Evolutionary conservation across 2,113 vertebrate genomes (phyloP), one percentile per base, ranked within the genome.

Genomic region (Ptyas mucosa): DNA sequence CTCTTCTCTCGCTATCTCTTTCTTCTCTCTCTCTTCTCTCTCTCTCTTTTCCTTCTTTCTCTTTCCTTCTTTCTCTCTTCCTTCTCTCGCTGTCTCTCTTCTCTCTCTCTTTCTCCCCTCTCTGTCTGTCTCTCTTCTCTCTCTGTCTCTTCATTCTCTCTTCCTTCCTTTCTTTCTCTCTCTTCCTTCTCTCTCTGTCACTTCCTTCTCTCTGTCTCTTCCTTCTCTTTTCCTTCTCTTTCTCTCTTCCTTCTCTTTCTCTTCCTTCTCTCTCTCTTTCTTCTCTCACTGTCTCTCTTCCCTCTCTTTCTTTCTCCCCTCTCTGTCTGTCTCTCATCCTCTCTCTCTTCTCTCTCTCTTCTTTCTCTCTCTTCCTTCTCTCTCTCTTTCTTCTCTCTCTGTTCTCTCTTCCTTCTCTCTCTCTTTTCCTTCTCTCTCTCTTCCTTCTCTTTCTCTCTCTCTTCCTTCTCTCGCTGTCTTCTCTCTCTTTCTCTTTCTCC

Each of bases 401-500:
- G n/a, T n/a, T 89, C 93, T 7, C 3, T 52, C 94, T 90, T 94
- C 43, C 43, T 43, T 85, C 23, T 87, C 43, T 89, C 93, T 21
- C 3, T 89, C 93, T 21, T 1, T 43, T 43, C 0, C 43, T 43
- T 43, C 43, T 43, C 43, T 85, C 23, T 87, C 43, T 43, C 43
- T 43, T 43, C 43, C 88, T 93, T 21, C 3, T 52, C 94, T 90
- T 94, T 46, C 43, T 46, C 43, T 3, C 43, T 46, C 43, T 46
- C 43, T 46, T 46, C 43, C 43, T 46, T 46, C 43, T 46, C 34
- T 81, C 69, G 88, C 95, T 69, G 81, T 89, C 54, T 57, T 12
- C 14, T 85, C 23, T 87, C 43, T 81, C 34, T 39, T 11, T 91
- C 95, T 88, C 93, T 21, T 0, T 52, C 94, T 90, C 95, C 12